Evolutionary conservation across 2,888 invertebrate genomes (phyloP).

Genomic region (Masnerella sp.): DNA sequence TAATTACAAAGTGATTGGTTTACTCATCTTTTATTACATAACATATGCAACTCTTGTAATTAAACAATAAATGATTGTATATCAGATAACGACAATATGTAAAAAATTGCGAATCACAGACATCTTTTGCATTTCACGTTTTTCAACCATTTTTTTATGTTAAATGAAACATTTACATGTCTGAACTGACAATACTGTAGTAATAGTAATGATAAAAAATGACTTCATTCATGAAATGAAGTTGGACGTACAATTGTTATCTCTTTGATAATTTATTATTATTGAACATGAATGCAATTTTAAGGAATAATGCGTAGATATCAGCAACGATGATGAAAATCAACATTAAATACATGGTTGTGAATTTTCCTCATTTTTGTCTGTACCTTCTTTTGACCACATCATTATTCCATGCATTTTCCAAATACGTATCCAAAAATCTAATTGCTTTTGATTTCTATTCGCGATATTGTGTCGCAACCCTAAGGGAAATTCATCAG

Average conservation of each 20-base stretch:
- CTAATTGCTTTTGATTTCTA: slow-evolving; percentile 42
- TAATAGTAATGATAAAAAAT: too few species aligned
- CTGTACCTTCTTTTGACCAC: slow-evolving; percentile 55
- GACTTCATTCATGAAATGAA: too few species aligned
- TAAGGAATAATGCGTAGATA: background rate
- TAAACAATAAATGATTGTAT: too few species aligned
- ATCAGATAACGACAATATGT: too few species aligned
- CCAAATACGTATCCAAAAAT: slow-evolving; percentile 40
- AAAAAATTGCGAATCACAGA: too few species aligned
- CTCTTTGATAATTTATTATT: background rate
- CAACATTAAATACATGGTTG: background rate
- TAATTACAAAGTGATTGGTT: slow-evolving; percentile 10
- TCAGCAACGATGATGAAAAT: background rate
- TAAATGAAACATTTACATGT: too few species aligned
- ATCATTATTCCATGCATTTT: slow-evolving; percentile 37
- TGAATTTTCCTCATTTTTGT: background rate
- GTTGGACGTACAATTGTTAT: background rate
- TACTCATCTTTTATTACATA: too few species aligned
- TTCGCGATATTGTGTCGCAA: slow-evolving; percentile 36
- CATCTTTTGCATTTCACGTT: too few species aligned
- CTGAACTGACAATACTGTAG: too few species aligned
- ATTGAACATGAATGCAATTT: background rate
- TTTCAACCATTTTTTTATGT: too few species aligned
- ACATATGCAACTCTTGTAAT: background rate
- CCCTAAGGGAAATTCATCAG: slow-evolving; percentile 36